Evolutionary conservation across 2,888 invertebrate species (phyloP).

Genomic region (Sipunculus nudus): DNA sequence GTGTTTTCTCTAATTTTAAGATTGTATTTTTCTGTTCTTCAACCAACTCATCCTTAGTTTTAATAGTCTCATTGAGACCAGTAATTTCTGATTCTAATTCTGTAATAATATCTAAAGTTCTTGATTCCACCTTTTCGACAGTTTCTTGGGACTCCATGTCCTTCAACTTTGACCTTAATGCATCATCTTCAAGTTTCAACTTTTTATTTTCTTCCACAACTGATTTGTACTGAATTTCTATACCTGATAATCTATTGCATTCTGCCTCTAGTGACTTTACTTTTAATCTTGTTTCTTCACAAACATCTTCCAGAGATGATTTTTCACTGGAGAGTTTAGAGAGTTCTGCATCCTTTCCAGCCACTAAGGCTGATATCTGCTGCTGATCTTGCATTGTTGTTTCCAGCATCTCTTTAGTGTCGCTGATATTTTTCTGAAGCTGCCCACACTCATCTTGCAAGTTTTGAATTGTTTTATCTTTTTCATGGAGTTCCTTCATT

Average conservation of each 20-base stretch:
- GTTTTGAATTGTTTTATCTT: constrained; percentile 38
- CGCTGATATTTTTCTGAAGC: constrained; percentile 36
- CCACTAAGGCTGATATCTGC: constrained; percentile 25
- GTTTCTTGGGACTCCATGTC: background rate
- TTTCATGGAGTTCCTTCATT: constrained; percentile 36
- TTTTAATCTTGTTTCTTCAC: constrained; percentile 29
- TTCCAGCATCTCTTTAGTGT: constrained; percentile 38
- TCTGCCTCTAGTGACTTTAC: constrained; percentile 24
- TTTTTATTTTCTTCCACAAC: constrained; percentile 3
- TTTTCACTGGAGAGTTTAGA: constrained; percentile 7
- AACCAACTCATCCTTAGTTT: no score
- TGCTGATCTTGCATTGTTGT: constrained; percentile 37
- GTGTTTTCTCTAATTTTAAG: no score
- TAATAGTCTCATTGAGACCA: constrained; percentile 25
- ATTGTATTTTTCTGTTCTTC: no score
- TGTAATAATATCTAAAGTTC: constrained; percentile 32
- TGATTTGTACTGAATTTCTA: constrained; percentile 15
- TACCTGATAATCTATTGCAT: constrained; percentile 14
- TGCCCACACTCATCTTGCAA: constrained; percentile 38
- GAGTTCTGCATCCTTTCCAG: constrained; percentile 18
- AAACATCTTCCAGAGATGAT: constrained; percentile 19
- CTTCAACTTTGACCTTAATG: background rate
- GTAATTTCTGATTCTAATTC: constrained; percentile 34
- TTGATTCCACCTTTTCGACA: constrained; percentile 16
- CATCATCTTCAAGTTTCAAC: background rate